Evolutionary conservation across 2,888 invertebrate species (phyloP), one percentile per base, ranked within the genome.

Genomic region (Plebejus argus): DNA sequence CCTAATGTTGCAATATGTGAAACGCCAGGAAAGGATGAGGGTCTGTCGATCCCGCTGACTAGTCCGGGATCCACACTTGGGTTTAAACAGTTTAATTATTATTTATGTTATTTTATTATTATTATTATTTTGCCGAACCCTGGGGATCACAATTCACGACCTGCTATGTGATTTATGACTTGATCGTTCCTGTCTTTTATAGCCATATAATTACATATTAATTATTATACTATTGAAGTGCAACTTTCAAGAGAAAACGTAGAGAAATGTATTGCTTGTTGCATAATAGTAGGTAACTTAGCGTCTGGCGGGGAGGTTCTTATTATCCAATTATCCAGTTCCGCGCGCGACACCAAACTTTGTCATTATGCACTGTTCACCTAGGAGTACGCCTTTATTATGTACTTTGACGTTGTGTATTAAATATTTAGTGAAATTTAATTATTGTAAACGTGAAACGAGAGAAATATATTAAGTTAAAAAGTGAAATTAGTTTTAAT

Each of bases 311-410:
- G 28, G 5, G 66, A 66, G 66, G 66, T 49, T 74, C 74, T 74
- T 53, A 74, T 74, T 72, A 72, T 74, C 74, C 49, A 74, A 74
- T 74, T 72, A 39, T 72, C 66, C 66, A 66, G 66, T 12, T 66
- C 28, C 33, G 28, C 66, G 66, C 66, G 66, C 66, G 66, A 66
- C 66, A 33, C 66, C 66, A 66, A 66, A 66, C 66, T 66, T 66
- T 66, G 66, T 28, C 66, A 66, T 66, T 66, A 66, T 33, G 66
- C 28, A 66, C 28, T 15, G 66, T 66, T 66, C 66, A 33, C 66
- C 66, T 4, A 12, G 3, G 23, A 23, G 61, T 4, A 66, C 28
- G 61, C 23, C 61, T 23, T 20, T 66, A 66, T 66, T 66, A 66
- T 66, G 61, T 66, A n/a, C 58, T 58, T 66, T 20, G 12, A 20